phyloP scores from a whole-genome alignment of 2,888 invertebrate species.

The Fabriciana adippe region DNA sequence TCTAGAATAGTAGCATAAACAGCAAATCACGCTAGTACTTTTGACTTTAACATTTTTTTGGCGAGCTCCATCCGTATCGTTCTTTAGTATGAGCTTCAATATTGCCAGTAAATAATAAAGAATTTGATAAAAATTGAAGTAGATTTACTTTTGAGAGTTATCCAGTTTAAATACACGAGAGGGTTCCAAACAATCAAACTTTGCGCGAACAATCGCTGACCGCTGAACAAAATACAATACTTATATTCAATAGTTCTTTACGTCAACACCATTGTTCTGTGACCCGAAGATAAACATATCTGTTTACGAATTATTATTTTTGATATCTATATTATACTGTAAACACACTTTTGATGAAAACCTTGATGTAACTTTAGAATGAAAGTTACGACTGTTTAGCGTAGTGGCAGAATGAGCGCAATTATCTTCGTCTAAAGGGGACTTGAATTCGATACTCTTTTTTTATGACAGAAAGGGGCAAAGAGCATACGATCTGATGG shows the following conservation, averaged over 20 bases:
- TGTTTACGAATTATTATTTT: constrained; percentile 5
- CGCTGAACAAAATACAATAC: not conserved
- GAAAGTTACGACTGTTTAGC: no score
- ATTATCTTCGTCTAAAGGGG: no score
- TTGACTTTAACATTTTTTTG: no score
- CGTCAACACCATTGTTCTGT: constrained; percentile 8
- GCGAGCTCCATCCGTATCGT: no score
- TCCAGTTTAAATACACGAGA: no score
- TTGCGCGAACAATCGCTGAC: constrained; percentile 1
- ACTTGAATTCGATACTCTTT: no score
- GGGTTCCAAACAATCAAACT: constrained; percentile 2
- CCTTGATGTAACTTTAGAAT: no score
- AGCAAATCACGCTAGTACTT: no score
- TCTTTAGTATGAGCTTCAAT: not conserved
- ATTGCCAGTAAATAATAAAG: not conserved
- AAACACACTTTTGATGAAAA: not conserved
- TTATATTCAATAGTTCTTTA: not conserved
- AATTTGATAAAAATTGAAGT: not conserved
- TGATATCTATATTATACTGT: not conserved
- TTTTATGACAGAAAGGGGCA: no score
- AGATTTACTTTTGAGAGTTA: not conserved
- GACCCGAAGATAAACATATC: not conserved
- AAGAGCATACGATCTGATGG: no score
- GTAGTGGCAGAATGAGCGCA: no score
- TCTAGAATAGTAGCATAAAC: no score